These are phyloP conservation scores for Vanacampus margaritifer DNA, from an alignment of 2,113 vertebrate species.

Conservation along the genomic window DNA sequence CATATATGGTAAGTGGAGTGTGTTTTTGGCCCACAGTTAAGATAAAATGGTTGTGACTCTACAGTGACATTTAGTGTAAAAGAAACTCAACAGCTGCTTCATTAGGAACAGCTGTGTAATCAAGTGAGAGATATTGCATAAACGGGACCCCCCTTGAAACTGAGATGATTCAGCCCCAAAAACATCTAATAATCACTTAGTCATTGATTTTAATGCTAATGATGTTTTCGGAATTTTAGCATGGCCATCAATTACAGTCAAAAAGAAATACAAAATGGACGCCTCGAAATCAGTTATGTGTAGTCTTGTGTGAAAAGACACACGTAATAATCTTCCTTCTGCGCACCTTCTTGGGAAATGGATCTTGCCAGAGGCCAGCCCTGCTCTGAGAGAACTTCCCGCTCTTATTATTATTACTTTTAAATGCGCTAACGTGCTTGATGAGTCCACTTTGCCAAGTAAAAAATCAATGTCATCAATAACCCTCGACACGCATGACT, in stretches of 20 bases:
- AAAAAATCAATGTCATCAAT: constrained; percentile 3
- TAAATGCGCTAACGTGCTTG: neutral
- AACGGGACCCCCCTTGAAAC: too few species aligned
- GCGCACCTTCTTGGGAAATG: neutral
- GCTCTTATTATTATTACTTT: neutral
- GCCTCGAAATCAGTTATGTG: neutral
- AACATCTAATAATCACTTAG: too few species aligned
- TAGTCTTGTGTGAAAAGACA: neutral
- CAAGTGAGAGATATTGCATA: too few species aligned
- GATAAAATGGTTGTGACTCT: too few species aligned
- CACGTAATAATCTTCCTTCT: neutral
- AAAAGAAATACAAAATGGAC: neutral
- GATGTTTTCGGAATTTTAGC: too few species aligned
- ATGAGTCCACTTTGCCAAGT: neutral
- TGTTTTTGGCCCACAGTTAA: neutral
- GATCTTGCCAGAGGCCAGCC: neutral
- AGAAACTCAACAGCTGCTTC: too few species aligned
- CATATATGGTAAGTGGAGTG: neutral
- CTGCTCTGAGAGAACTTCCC: neutral
- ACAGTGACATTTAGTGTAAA: too few species aligned
- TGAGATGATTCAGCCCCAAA: too few species aligned
- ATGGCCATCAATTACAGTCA: neutral
- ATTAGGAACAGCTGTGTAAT: too few species aligned
- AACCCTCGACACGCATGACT: neutral
- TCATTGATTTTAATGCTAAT: too few species aligned